phyloP scores from a whole-genome alignment of 2,888 invertebrate species.

The Standfussiana lucernea region DNA sequence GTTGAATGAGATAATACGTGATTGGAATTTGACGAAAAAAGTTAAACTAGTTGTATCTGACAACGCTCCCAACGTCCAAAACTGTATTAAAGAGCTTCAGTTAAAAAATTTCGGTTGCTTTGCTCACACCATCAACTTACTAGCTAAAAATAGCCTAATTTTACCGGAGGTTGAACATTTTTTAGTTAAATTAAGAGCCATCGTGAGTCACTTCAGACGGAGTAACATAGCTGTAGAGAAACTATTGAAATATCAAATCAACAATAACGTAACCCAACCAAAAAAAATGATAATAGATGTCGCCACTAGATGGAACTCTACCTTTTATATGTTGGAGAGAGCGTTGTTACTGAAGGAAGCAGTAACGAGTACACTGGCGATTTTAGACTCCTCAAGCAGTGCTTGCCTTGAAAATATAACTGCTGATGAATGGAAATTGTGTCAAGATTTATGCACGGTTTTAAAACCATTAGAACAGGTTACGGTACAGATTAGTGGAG shows the following conservation, averaged over 20 bases:
- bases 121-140: conserved; percentile 9
- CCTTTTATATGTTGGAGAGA: conserved; percentile 14
- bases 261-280: conserved; percentile 7
- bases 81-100: conserved; percentile 12
- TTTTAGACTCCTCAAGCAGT: conserved; percentile 28
- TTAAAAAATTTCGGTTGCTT: conserved; percentile 1
- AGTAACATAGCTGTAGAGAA: conserved; percentile 15
- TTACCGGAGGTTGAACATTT: conserved; percentile 9
- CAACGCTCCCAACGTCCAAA: conserved; percentile 5
- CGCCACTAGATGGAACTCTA: not conserved
- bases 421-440: conserved; percentile 27
- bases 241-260: conserved; percentile 7
- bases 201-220: conserved; percentile 15
- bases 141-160: conserved; percentile 13
- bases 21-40: conserved; percentile 12
- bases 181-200: not conserved
- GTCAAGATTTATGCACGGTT: conserved; percentile 24
- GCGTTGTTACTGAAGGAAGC: conserved; percentile 20
- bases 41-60: conserved; percentile 12
- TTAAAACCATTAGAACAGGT: conserved; percentile 29
- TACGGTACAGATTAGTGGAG: conserved; percentile 27
- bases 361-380: conserved; percentile 20
- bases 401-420: conserved; percentile 16
- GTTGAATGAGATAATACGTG: conserved; percentile 9
- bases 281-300: conserved; percentile 11